Evolutionary conservation across 2,113 vertebrate genomes (phyloP).

Genomic region (Nematolebias whitei): DNA sequence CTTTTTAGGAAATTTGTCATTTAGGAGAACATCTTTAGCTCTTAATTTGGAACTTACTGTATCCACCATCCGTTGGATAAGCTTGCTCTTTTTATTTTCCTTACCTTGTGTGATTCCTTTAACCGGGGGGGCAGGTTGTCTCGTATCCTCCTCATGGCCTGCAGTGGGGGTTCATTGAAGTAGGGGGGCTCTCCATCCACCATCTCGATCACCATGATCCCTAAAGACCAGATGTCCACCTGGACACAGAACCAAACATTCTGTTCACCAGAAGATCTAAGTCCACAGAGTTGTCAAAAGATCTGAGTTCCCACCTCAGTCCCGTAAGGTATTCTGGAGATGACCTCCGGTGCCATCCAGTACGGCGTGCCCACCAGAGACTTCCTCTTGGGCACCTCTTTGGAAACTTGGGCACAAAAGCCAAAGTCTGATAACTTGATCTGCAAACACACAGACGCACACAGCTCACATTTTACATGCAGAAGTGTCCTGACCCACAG

Average conservation of each 20-base stretch:
- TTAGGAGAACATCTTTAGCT: background rate
- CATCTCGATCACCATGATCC: constrained; percentile 99
- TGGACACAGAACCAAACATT: constrained; percentile 35
- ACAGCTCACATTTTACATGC: constrained; percentile 18
- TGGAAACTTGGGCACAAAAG: constrained; percentile 98
- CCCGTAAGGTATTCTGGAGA: constrained; percentile 95
- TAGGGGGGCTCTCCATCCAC: constrained; percentile 97
- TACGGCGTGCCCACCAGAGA: constrained; percentile 96
- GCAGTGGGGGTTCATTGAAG: constrained; percentile 97
- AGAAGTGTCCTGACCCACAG: constrained; percentile 49
- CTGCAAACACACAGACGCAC: constrained; percentile 69
- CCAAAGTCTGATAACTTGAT: constrained; percentile 98
- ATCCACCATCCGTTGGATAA: background rate
- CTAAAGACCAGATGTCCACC: constrained; percentile 98
- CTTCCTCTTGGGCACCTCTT: constrained; percentile 98
- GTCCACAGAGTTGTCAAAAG: too few species aligned
- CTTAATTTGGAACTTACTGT: background rate
- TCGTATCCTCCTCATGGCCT: constrained; percentile 98
- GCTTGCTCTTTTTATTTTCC: background rate
- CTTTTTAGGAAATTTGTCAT: too few species aligned
- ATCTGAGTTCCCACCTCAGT: constrained; percentile 85
- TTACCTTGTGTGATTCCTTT: constrained; percentile 93
- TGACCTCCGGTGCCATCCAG: constrained; percentile 98
- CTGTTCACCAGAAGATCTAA: background rate
- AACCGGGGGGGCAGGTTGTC: constrained; percentile 95